phyloP scores from a whole-genome alignment of 2,113 vertebrate genomes.

The Lates calcarifer region DNA sequence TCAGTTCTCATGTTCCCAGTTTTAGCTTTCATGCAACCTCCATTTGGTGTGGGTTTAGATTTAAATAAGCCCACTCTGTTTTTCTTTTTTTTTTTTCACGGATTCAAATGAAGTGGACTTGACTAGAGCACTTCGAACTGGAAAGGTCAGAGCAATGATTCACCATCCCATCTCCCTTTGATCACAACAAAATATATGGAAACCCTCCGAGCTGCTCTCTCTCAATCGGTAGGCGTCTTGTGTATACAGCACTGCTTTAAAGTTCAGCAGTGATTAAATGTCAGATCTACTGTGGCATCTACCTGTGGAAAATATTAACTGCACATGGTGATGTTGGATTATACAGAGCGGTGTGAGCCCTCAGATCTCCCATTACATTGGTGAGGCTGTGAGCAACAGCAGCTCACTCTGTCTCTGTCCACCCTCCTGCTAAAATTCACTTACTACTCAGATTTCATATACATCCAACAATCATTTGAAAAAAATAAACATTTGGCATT shows the following conservation, averaged over 20 bases:
- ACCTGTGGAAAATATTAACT: background rate
- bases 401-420: background rate
- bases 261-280: conserved; percentile 7
- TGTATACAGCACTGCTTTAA: background rate
- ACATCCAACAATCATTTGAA: background rate
- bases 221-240: background rate
- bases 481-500: background rate
- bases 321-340: background rate
- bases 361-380: background rate
- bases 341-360: background rate
- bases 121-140: background rate
- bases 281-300: background rate
- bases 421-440: background rate
- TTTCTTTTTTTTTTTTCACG: conserved; percentile 3
- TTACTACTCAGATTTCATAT: background rate
- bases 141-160: conserved; percentile 38
- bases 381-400: background rate
- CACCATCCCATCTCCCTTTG: conserved; percentile 5
- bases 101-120: conserved; percentile 10
- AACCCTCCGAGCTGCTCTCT: background rate
- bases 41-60: conserved; percentile 24
- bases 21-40: background rate
- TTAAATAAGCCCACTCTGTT: conserved; percentile 28
- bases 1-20: background rate
- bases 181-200: background rate